Base-by-base conservation (phyloP, 2,888 invertebrate genomes). In the Axea sp. region DNA sequence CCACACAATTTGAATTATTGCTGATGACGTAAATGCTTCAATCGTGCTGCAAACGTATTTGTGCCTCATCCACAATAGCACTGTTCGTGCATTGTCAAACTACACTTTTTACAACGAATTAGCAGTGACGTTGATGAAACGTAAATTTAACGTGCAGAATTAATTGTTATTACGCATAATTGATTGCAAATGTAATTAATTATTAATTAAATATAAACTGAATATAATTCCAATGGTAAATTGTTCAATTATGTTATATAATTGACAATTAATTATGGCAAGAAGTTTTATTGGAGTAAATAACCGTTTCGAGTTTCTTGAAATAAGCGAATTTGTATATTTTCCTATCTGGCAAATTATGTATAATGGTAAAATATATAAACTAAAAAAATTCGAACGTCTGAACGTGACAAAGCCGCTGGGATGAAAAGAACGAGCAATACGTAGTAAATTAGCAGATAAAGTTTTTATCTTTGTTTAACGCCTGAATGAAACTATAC, bases 1-100 rank as follows among this genome's bases (percentile, higher is more conserved):
- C 22, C 22, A 31, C 33, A 33, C 24, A 45, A 57, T 67, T 57
- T 47, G 47, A 45, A 28, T 67, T 67, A 55, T 57, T 26, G 67
- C 47, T 57, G 37, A 57, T 39, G 5, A 4, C n/a, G 33, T 33
- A 47, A 47, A 45, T 55, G 33, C 22, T 12, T 12, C 47, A 26
- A 30, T 26, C 12, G 17, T 11, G 17, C 17, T 30, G 19, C n/a
- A n/a, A 22, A 17, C 7, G 39, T 28, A 12, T 53, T 53, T 19
- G 19, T 19, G 39, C 28, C n/a, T 28, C 8, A 7, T 14, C 12
- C 47, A 19, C 19, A 51, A n/a, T n/a, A 6, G 1, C 19, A n/a
- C n/a, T 8, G 39, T 7, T 39, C 14, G 19, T 19, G 28, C 7
- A 19, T 3, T 19, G 4, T 4, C 19, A 2, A 19, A 15, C 5